Evolutionary conservation across 2,888 invertebrate species (phyloP), one percentile per base, ranked within the genome.

Genomic region (Pyrrhia umbra): DNA sequence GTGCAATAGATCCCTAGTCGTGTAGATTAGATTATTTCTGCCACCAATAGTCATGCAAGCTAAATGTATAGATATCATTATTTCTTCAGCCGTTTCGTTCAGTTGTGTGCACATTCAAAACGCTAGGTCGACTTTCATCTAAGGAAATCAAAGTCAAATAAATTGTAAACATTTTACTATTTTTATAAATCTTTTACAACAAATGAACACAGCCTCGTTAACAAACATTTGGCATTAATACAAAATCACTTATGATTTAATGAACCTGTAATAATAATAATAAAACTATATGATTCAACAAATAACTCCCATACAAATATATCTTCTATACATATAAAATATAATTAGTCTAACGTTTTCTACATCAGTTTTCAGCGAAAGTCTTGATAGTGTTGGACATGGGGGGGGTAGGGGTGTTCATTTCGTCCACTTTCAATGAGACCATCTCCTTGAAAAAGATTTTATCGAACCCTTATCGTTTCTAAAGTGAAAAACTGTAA

Each of bases 401-500:
- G 66, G 77, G 61, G 60, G 75, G 64, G 61, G 66, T 66, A 49
- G 61, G 60, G 42, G 62, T 77, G 39, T 75, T 78, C 50, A 63
- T 66, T 52, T 60, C 64, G 67, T 82, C 79, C 77, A 78, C 76
- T 68, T 74, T 79, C 79, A 83, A 79, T 49, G 74, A 70, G 75
- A 78, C 79, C 71, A 81, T 83, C 83, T 90, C 92, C 92, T 92
- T 92, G 87, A 92, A 92, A 89, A 90, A 90, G 77, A 91, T 90
- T 72, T 86, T 93, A 94, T 82, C 91, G 91, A 81, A 93, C 91
- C 88, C 92, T 92, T 93, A 94, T 90, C 81, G 90, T 89, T 87
- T 94, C 91, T 93, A 94, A 92, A 93, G 86, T 92, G 93, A 85
- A 89, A 92, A 88, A 93, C 93, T 94, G 94, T 72, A 94, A 93